A percentile compares a stretch with the other conserved stretches of the same genome.
Evolutionary conservation across 2,888 invertebrate genomes (phyloP).

Genomic region (Ischnura elegans): DNA sequence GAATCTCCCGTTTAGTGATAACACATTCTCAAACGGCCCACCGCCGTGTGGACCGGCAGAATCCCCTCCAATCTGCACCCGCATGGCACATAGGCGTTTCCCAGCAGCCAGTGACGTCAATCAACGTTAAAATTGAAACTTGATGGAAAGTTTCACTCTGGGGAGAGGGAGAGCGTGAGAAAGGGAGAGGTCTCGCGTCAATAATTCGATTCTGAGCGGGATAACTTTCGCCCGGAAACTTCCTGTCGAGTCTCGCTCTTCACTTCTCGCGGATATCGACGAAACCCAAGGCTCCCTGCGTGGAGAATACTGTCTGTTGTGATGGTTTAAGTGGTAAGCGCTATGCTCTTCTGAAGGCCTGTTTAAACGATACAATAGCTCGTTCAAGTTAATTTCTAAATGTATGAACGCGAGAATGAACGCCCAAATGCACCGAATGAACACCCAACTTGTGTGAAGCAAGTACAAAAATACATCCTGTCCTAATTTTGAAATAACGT

Average conservation of each 20-base stretch:
- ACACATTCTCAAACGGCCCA: background rate
- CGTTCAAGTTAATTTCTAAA: no score
- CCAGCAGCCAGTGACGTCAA: background rate
- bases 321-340: background rate
- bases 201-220: background rate
- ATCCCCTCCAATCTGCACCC: background rate
- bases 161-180: background rate
- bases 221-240: background rate
- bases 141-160: conserved; percentile 1
- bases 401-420: no score
- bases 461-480: no score
- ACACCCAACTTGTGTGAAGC: no score
- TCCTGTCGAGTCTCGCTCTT: background rate
- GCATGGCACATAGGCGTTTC: background rate
- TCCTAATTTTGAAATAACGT: no score
- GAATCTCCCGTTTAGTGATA: background rate
- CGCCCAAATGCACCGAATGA: no score
- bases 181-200: background rate
- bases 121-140: conserved; percentile 11
- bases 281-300: background rate
- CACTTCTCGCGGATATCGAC: conserved; percentile 6
- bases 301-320: background rate
- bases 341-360: background rate
- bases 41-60: background rate
- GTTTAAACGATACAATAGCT: no score